These are phyloP conservation scores for Coregonus clupeaformis DNA, from an alignment of 2,113 vertebrate species.

Conservation along the genomic window DNA sequence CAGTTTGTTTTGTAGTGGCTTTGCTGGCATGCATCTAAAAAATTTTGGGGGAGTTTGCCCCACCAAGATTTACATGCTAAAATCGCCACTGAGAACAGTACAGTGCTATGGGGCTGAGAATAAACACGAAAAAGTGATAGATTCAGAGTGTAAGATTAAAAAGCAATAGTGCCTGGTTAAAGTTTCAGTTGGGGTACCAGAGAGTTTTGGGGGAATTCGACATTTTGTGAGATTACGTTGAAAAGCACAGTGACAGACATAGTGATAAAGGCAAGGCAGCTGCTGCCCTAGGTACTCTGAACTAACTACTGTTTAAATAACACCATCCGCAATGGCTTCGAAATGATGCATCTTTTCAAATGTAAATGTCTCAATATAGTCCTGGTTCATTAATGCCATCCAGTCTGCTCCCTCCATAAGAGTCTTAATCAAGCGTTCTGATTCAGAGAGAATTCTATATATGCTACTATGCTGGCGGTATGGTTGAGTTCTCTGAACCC, in stretches of 20 bases:
- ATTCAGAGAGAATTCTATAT: constrained; percentile 18
- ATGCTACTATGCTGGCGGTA: background rate
- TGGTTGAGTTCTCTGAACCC: constrained; percentile 6
- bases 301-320: background rate
- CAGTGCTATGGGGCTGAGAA: constrained; percentile 51
- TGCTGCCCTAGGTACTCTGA: constrained; percentile 11
- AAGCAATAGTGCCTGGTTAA: constrained; percentile 59
- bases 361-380: background rate
- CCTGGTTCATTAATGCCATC: constrained; percentile 8
- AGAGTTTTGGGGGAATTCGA: constrained; percentile 19
- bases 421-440: constrained; percentile 29
- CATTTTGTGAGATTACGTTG: constrained; percentile 22
- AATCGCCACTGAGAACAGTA: too few relatives aligned
- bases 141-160: constrained; percentile 57
- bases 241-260: background rate
- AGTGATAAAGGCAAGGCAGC: background rate
- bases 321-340: background rate
- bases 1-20: too few relatives aligned
- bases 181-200: constrained; percentile 53
- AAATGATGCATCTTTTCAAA: background rate
- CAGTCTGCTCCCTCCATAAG: constrained; percentile 21
- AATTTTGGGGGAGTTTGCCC: too few relatives aligned
- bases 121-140: constrained; percentile 53
- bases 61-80: too few relatives aligned
- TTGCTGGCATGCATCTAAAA: too few relatives aligned